Base-by-base conservation (phyloP, 2,888 invertebrate genomes). In the Carabus problematicus region DNA sequence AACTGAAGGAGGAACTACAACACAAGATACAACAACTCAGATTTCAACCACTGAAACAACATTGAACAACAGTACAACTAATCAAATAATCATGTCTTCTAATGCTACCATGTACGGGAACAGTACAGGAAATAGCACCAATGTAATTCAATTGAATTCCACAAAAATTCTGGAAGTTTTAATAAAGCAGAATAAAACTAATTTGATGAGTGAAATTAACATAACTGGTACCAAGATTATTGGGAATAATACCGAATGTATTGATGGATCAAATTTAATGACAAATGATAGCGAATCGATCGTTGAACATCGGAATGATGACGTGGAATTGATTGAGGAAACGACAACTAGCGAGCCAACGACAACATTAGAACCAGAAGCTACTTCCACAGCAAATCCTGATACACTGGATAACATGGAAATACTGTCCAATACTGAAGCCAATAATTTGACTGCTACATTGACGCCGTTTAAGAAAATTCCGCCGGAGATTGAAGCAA, bases 401-500 rank as follows among this genome's bases (percentile, higher is more conserved):
- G 73, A 73, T 42, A 74, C 75, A 18, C 43, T 52, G 39, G 45
- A 56, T n/a, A 40, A 43, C 54, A 18, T 45, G 16, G 40, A 18
- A 14, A 43, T 54, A 6, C 16, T 29, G 52, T 59, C 52, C 12
- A 70, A 59, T 1, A 70, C 66, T 9, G 61, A 66, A 55, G 8
- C 41, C 7, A 12, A 12, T n/a, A 70, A 66, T 47, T 64, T 64
- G 55, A 58, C 70, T 14, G 61, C 70, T 49, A 45, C 67, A 45
- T 12, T 59, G 11, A 41, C 12, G 4, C 42, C 59, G 18, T 60
- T 68, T 70, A 69, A 72, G 29, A 74, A 75, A 64, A 81, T 78
- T 71, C 82, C 80, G 64, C 80, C 75, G 74, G 84, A 79, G 71
- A 81, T 79, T 67, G 85, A 78, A 82, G 86, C 80, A 73, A 82